Evolutionary conservation across 2,113 vertebrate genomes (phyloP), one percentile per base, ranked within the genome.

Genomic region (Barbus barbus): DNA sequence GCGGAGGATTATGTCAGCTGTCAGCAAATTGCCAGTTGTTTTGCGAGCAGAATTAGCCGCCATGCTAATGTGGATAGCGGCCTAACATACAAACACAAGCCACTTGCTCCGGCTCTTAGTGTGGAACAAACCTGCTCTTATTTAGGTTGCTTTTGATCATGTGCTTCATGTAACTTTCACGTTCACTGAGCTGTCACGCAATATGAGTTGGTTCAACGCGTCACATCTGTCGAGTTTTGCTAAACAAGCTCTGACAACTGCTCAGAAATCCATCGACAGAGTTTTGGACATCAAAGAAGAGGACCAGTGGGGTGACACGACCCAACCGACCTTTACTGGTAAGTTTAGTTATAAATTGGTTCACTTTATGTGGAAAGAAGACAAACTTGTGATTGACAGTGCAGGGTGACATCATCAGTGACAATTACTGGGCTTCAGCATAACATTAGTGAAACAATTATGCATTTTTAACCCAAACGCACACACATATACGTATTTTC

Each of bases 171-270:
- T 82, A 82, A 8, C n/a, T n/a, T n/a, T n/a, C n/a, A 56, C 31
- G 20, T 81, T 46, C 44, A 46, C 12, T 51, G 44, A 46, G 44
- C 44, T 46, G 44, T 46, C 44, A 46, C 24, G 3, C 84, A 81
- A 85, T 14, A 99, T 99, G 98, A 99, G 97, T 90, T 99, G 98
- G 98, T 99, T 99, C 89, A 99, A 99, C 91, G 93, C 98, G n/a
- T 96, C 97, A 53, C 97, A 99, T 81, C 92, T 99, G 60, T 99
- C 98, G 76, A 99, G 93, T 90, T 99, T 99, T 87, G 97, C 97
- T 69, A 99, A 99, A 91, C 98, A 99, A 94, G 98, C 98, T 85
- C 93, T 99, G 88, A 97, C 97, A 60, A 94, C 96, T 89, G 98
- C 98, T 69, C 98, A 99, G 94, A 99, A 99, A 85, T 99, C 98